A percentile compares a stretch with the other conserved stretches of the same genome.
phyloP scores from a whole-genome alignment of 2,797 vertebrate genomes.

The Pampus argenteus region DNA sequence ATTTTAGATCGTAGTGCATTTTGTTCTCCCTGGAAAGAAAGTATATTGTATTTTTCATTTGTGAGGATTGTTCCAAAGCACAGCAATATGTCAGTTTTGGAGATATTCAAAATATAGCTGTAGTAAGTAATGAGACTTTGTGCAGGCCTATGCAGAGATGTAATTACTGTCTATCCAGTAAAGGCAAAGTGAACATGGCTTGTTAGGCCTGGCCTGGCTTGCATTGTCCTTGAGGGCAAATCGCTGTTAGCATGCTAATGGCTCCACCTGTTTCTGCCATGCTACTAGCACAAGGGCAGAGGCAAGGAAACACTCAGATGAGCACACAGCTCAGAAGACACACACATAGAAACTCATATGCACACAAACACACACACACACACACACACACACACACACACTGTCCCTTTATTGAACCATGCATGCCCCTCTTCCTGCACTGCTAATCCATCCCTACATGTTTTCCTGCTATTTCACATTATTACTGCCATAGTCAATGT shows the following conservation, averaged over 20 bases:
- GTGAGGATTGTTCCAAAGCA: constrained; percentile 22
- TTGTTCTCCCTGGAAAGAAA: constrained; percentile 23
- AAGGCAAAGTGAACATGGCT: constrained; percentile 71
- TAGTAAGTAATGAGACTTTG: constrained; percentile 28
- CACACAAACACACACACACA: constrained; percentile 29
- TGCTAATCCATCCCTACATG: constrained; percentile 80
- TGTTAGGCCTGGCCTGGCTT: constrained; percentile 75
- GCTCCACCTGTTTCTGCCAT: constrained; percentile 79
- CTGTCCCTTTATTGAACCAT: constrained; percentile 67
- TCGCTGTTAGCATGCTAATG: constrained; percentile 82
- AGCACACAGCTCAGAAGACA: constrained; percentile 48
- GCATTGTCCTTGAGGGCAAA: constrained; percentile 81
- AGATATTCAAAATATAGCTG: constrained; percentile 23
- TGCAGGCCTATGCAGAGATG: constrained; percentile 50
- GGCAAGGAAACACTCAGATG: constrained; percentile 59
- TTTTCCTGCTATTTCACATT: constrained; percentile 75
- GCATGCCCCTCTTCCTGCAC: constrained; percentile 79
- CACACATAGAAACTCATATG: constrained; percentile 24
- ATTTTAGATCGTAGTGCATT: constrained; percentile 19
- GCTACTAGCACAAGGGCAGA: constrained; percentile 76
- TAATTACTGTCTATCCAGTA: constrained; percentile 64
- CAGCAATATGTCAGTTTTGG: constrained; percentile 27
- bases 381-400: constrained; percentile 53
- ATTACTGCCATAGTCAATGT: constrained; percentile 73
- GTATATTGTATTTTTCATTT: constrained; percentile 38